Percentiles rank a stretch among this genome's conserved stretches.
Evolutionary conservation across 1,140 invertebrate genomes (phyloP).

Genomic region (Drosophila subobscura): DNA sequence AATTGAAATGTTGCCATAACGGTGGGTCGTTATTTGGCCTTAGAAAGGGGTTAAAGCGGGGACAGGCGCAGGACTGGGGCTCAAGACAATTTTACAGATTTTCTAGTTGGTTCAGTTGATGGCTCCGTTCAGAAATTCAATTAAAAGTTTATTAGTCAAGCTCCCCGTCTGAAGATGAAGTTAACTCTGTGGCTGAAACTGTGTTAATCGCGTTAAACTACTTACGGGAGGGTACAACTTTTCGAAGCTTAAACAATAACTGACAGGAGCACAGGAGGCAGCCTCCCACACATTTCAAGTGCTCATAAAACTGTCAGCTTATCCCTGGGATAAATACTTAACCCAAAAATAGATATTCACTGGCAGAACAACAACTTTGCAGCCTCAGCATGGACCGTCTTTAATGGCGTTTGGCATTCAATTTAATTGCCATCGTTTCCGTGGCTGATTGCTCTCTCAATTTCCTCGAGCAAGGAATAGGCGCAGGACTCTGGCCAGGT

Average conservation of each 20-base stretch:
- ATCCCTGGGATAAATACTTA: slow-evolving; percentile 26
- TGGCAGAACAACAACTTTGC: slow-evolving; percentile 35
- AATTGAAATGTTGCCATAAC: slow-evolving; percentile 80
- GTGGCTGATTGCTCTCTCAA: slow-evolving; percentile 51
- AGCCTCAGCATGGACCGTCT: slow-evolving; percentile 9
- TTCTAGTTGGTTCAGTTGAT: slow-evolving; percentile 33
- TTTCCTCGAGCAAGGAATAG: slow-evolving; percentile 43
- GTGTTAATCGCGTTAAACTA: slow-evolving; percentile 60
- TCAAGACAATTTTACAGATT: slow-evolving; percentile 27
- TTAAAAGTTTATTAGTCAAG: slow-evolving; percentile 71
- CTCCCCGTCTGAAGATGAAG: slow-evolving; percentile 21
- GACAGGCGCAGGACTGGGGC: background rate
- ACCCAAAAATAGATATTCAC: slow-evolving; percentile 20
- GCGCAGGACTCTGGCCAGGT: slow-evolving; percentile 44
- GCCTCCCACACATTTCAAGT: background rate
- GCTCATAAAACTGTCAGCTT: slow-evolving; percentile 31
- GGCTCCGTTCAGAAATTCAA: slow-evolving; percentile 61
- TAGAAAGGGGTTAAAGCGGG: too few species aligned
- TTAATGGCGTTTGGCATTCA: slow-evolving; percentile 67
- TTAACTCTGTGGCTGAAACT: slow-evolving; percentile 51
- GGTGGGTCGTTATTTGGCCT: slow-evolving; percentile 58
- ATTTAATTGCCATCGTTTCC: slow-evolving; percentile 77
- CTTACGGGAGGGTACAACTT: slow-evolving; percentile 43
- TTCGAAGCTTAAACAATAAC: slow-evolving; percentile 30
- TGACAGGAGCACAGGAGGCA: background rate